Percentiles rank a stretch among this genome's conserved stretches.
Conservation (phyloP, 2,113 vertebrate genomes). For the Psilopsiagon aymara region DNA sequence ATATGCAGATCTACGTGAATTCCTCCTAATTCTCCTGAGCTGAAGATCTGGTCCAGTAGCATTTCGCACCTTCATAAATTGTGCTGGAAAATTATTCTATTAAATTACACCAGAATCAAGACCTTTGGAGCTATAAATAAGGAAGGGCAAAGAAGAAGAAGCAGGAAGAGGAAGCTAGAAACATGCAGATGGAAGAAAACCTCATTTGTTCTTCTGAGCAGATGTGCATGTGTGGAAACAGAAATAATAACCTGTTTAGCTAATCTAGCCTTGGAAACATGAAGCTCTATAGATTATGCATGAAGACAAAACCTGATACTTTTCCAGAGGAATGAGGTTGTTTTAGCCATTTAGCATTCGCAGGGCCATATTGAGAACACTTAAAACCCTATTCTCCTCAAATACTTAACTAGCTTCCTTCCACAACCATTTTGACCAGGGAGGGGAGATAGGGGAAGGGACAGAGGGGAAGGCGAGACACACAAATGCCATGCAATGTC, state of each 20-base stretch:
- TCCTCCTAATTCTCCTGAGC: neutral
- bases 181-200: neutral
- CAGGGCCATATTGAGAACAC: neutral
- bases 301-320: neutral
- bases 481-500: neutral
- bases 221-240: neutral
- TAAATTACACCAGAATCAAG: neutral
- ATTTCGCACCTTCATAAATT: neutral
- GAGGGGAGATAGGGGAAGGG: neutral
- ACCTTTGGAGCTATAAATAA: neutral
- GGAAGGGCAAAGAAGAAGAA: neutral
- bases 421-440: neutral
- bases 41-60: neutral
- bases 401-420: neutral
- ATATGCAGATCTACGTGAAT: rapidly evolving
- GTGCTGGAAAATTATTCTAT: neutral
- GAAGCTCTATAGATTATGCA: rapidly evolving
- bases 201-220: neutral
- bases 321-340: neutral
- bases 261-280: neutral
- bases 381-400: neutral
- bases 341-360: neutral
- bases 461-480: neutral
- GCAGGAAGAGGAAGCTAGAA: neutral
- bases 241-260: neutral